Evolutionary conservation across 2,797 vertebrate species (phyloP).

Genomic region (Myotis vivesi): DNA sequence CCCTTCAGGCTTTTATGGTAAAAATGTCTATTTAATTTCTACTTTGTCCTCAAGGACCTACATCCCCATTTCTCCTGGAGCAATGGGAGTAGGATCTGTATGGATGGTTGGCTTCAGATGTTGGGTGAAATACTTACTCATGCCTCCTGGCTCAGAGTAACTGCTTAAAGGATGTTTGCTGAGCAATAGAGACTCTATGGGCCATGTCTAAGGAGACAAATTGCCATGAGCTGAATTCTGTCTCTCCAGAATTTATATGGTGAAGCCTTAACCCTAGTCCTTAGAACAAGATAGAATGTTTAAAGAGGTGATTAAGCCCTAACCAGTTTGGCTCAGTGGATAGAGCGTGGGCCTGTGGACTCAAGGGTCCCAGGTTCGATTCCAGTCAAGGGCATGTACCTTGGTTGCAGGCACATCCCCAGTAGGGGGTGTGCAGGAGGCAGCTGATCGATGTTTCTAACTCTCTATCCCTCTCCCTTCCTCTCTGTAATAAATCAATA

Average conservation of each 20-base stretch:
- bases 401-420: too few species aligned
- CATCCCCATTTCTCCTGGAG: not conserved
- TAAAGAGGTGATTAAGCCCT: not conserved
- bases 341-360: too few species aligned
- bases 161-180: not conserved
- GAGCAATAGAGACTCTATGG: not conserved
- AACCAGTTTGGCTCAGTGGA: too few species aligned
- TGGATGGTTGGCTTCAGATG: not conserved
- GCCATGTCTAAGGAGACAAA: not conserved
- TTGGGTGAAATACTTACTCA: not conserved
- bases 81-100: not conserved
- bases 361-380: too few species aligned
- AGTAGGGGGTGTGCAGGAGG: too few species aligned
- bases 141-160: not conserved
- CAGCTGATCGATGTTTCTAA: too few species aligned
- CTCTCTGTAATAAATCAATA: too few species aligned
- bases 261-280: not conserved
- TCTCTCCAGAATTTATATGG: not conserved
- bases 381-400: too few species aligned
- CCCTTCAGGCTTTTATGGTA: not conserved
- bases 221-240: too few species aligned
- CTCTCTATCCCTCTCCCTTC: too few species aligned
- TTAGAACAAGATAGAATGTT: not conserved
- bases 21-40: not conserved
- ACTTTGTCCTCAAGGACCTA: not conserved